phyloP scores from a whole-genome alignment of 2,888 invertebrate species.

The Plagodis dolabraria region DNA sequence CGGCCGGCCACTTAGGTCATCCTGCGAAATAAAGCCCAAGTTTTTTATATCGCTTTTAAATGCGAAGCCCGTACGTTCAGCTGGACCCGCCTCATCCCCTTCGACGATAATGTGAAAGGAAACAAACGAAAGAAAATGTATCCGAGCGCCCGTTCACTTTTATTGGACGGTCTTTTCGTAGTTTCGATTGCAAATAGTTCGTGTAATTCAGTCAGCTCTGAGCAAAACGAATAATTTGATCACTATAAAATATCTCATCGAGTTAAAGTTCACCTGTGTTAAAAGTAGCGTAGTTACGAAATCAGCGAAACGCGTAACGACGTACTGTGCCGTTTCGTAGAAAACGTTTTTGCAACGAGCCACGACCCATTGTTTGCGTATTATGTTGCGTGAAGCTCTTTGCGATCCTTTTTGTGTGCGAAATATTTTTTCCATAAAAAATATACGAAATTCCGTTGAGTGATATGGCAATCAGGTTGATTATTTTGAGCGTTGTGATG shows the following conservation, averaged over 20 bases:
- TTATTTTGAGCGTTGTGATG: slow-evolving; percentile 31
- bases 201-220: slow-evolving; percentile 76
- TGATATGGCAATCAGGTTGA: slow-evolving; percentile 35
- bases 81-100: slow-evolving; percentile 74
- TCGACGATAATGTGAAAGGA: slow-evolving; percentile 80
- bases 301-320: slow-evolving; percentile 66
- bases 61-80: slow-evolving; percentile 77
- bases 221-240: slow-evolving; percentile 59
- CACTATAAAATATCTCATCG: slow-evolving; percentile 56
- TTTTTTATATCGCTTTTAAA: slow-evolving; percentile 84
- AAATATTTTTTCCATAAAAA: slow-evolving; percentile 31
- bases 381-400: slow-evolving; percentile 65
- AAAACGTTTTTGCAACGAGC: slow-evolving; percentile 57
- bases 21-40: slow-evolving; percentile 82
- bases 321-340: slow-evolving; percentile 55
- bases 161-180: slow-evolving; percentile 75
- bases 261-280: slow-evolving; percentile 53
- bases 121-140: slow-evolving; percentile 84
- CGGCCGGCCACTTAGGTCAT: slow-evolving; percentile 85
- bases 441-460: slow-evolving; percentile 28
- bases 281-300: slow-evolving; percentile 59
- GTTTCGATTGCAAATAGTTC: slow-evolving; percentile 83
- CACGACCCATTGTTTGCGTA: slow-evolving; percentile 59
- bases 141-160: slow-evolving; percentile 75
- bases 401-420: slow-evolving; percentile 51